These are phyloP conservation scores for Microplitis mediator DNA, from an alignment of 1,140 invertebrate species.

Conservation along the genomic window DNA sequence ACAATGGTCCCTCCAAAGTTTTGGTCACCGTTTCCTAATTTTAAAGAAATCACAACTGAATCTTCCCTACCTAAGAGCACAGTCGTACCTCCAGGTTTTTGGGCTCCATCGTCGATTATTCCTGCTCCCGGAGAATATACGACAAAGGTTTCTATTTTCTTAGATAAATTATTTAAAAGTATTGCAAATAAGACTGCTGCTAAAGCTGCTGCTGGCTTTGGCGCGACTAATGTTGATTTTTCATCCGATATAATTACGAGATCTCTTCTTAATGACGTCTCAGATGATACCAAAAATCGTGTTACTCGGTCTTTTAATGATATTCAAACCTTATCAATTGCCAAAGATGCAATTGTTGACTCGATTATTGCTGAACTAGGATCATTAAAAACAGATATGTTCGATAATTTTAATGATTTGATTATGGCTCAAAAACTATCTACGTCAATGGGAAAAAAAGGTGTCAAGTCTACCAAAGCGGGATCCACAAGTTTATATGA, in stretches of 20 bases:
- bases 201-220: background rate
- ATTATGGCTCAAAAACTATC: conserved; percentile 45
- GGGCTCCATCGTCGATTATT: conserved; percentile 48
- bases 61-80: conserved; percentile 45
- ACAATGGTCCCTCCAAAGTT: conserved; percentile 54
- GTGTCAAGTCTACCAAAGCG: conserved; percentile 43
- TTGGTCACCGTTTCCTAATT: conserved; percentile 45
- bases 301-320: conserved; percentile 46
- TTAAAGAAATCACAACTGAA: conserved; percentile 34
- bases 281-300: conserved; percentile 27
- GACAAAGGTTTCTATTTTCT: conserved; percentile 48
- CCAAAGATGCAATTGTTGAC: conserved; percentile 52
- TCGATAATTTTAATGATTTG: conserved; percentile 49
- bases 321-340: conserved; percentile 42
- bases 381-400: conserved; percentile 51
- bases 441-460: conserved; percentile 33
- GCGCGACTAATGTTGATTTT: conserved; percentile 30
- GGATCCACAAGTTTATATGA: conserved; percentile 38
- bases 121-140: conserved; percentile 50
- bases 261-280: conserved; percentile 32
- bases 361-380: conserved; percentile 50
- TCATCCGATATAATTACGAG: conserved; percentile 15
- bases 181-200: conserved; percentile 37
- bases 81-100: conserved; percentile 53
- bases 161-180: conserved; percentile 52